Evolutionary conservation across 2,113 vertebrate species (phyloP).

Genomic region (Opisthocomus hoazin): DNA sequence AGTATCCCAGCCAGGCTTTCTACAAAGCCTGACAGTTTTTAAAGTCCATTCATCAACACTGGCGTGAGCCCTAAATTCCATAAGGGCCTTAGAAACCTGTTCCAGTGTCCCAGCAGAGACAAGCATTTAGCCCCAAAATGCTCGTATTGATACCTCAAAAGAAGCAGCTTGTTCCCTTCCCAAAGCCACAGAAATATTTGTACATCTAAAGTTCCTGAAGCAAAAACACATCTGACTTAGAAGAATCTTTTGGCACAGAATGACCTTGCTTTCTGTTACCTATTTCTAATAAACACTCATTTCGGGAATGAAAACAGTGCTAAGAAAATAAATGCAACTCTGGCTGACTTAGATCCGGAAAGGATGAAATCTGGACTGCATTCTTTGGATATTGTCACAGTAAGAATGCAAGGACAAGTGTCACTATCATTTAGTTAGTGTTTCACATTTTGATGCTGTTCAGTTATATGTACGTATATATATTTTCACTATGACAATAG

Average conservation of each 20-base stretch:
- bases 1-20: constrained; percentile 40
- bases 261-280: constrained; percentile 40
- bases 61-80: constrained; percentile 60
- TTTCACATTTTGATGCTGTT: neutral
- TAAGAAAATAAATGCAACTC: constrained; percentile 21
- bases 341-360: constrained; percentile 5
- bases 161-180: constrained; percentile 23
- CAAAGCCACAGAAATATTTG: constrained; percentile 53
- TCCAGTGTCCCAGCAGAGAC: constrained; percentile 34
- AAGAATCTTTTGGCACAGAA: constrained; percentile 16
- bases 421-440: neutral
- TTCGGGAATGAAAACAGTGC: constrained; percentile 11
- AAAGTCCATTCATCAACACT: constrained; percentile 62
- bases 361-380: neutral
- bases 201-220: neutral
- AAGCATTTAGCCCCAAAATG: constrained; percentile 20
- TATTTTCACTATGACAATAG: neutral
- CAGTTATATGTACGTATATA: no score
- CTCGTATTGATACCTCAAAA: neutral
- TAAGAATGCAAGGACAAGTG: neutral
- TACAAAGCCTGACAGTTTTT: constrained; percentile 66
- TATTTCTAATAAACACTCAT: constrained; percentile 53
- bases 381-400: constrained; percentile 17
- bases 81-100: constrained; percentile 27
- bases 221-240: constrained; percentile 20